Conservation (phyloP, 2,113 vertebrate genomes). For the Sisor rabdophorus region DNA sequence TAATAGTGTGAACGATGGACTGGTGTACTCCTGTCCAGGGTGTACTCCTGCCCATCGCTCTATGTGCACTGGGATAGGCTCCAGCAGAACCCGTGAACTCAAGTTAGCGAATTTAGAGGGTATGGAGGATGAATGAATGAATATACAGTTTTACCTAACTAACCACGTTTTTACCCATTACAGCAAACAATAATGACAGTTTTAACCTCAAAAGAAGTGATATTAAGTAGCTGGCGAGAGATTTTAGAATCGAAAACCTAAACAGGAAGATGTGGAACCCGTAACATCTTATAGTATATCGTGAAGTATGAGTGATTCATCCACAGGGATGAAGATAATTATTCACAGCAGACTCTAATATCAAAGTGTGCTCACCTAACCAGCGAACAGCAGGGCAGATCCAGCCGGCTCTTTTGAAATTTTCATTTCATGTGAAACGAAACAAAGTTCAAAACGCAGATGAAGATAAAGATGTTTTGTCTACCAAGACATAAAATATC, state of each 20-base stretch:
- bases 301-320: neutral
- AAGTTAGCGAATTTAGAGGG: too few relatives aligned
- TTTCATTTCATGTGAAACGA: neutral
- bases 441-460: neutral
- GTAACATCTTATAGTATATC: too few relatives aligned
- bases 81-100: too few relatives aligned
- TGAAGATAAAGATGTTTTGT: neutral
- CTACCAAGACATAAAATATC: too few relatives aligned
- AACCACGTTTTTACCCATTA: neutral
- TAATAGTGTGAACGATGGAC: too few relatives aligned
- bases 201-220: neutral
- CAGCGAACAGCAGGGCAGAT: slow-evolving; percentile 13
- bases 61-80: too few relatives aligned
- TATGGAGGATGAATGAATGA: too few relatives aligned
- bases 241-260: neutral
- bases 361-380: slow-evolving; percentile 18
- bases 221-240: neutral
- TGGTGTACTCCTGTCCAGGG: too few relatives aligned
- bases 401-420: slow-evolving; percentile 4
- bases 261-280: neutral
- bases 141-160: too few relatives aligned
- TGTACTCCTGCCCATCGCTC: too few relatives aligned
- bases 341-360: slow-evolving; percentile 24
- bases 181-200: neutral
- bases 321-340: slow-evolving; percentile 17